Evolutionary conservation across 1,140 invertebrate genomes (phyloP), one percentile per base, ranked within the genome.

Genomic region (Globodera ellingtonae): DNA sequence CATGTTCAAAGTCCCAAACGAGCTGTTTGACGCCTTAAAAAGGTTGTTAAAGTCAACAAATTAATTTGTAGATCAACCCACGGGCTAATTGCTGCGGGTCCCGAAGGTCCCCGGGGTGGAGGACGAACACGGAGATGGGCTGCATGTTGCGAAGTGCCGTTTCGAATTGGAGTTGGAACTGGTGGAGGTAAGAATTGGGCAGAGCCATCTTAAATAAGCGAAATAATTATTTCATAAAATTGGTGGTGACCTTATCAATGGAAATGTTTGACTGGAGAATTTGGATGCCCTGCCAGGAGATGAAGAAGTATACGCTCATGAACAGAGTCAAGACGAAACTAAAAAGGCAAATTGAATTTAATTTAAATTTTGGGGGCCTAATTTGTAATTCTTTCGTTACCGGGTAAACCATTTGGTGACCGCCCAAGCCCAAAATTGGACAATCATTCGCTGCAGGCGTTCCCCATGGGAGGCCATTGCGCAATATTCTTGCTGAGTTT

Each of bases 71-170:
- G 35, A 2, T 35, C 35, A 35, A 35, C 86, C 5, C 62, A 86
- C 85, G 59, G 66, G 87, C 59, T 65, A 87, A 72, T 65, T 82
- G 83, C n/a, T 84, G 81, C 21, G 87, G 84, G 69, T 86, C 81
- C 65, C 88, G 59, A n/a, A 87, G 75, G 79, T 87, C 86, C 69
- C 86, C 86, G 35, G 86, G 86, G 44, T 84, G 83, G 35, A 89
- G 66, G 52, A 87, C 84, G 72, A 87, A 87, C 18, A 87, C 85
- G 24, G 86, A 89, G 52, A 87, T 89, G 24, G 86, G 86, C 66
- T 87, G 88, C 86, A 87, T 87, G 78, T 89, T 87, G 46, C 81
- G 72, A 13, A 87, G 72, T 15, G 86, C 88, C 10, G 78, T 88
- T 72, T 87, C 86, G 75, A 87, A 87, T 21, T 73, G 75, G 46